These are phyloP conservation scores for Eledona agricola DNA, from an alignment of 2,888 invertebrate genomes.

Conservation along the genomic window DNA sequence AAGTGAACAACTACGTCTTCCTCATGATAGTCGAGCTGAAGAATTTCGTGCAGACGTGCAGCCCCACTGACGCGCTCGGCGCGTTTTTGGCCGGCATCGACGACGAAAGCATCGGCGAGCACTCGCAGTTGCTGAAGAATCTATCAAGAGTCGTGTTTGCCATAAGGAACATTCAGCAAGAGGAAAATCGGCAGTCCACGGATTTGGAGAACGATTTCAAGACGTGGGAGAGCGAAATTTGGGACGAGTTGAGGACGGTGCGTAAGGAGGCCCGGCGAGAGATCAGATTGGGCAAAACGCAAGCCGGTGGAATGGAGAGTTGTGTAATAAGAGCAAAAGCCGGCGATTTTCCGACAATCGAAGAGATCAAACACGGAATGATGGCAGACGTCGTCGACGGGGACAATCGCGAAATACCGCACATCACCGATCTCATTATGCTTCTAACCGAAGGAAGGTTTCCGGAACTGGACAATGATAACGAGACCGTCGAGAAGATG, in stretches of 20 bases:
- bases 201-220: conserved; percentile 14
- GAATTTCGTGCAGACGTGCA: conserved; percentile 15
- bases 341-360: conserved; percentile 31
- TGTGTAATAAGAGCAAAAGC: conserved; percentile 26
- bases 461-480: conserved; percentile 47
- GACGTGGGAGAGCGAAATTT: conserved; percentile 15
- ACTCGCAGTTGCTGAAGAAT: conserved; percentile 15
- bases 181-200: neutral
- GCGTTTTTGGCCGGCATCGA: conserved; percentile 14
- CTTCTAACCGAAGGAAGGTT: conserved; percentile 43
- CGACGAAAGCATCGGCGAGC: conserved; percentile 7
- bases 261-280: conserved; percentile 6
- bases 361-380: conserved; percentile 36
- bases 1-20: conserved; percentile 31
- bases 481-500: conserved; percentile 48
- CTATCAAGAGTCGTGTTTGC: conserved; percentile 31
- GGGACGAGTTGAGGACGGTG: conserved; percentile 3
- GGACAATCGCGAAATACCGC: conserved; percentile 46
- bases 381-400: conserved; percentile 25
- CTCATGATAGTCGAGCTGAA: conserved; percentile 34
- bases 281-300: conserved; percentile 1
- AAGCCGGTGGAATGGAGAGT: conserved; percentile 19
- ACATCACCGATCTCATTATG: conserved; percentile 49
- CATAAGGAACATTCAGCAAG: conserved; percentile 23
- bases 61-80: conserved; percentile 10